Base-by-base conservation (phyloP, 2,888 invertebrate species). In the Poecilobothrus nobilitatus region DNA sequence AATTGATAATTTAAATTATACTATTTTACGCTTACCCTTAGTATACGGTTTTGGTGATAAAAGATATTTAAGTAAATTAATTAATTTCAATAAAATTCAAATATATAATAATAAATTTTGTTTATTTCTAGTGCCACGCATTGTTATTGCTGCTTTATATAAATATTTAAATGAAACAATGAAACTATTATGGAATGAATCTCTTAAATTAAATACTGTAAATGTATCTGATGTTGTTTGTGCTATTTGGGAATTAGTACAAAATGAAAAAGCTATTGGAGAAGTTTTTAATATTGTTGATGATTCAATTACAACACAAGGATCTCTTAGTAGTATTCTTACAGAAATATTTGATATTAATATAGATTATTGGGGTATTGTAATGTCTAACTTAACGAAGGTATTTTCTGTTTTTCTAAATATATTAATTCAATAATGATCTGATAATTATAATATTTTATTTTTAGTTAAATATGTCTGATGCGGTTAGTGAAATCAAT, bases 111-210 rank as follows among this genome's bases (percentile, higher is more conserved):
- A 37, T 10, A 37, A 4, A 63, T 66, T 71, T 63, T 65, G 2
- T 27, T 27, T 27, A 27, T 27, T 27, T 81, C 18, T 81, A 93
- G 93, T 91, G 71, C 94, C 94, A 0, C 87, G 95, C 65, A 85
- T 95, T 68, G 87, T 95, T 53, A 89, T 93, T 76, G 95, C 94
- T 70, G 91, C 91, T 62, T 89, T 95, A 72, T 96, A 96, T 82
- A 93, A 92, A 78, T 89, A 93, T 77, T 84, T 95, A 41, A 88
- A 89, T 61, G 94, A 95, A 82, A 91, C 92, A 72, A 94, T 96
- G 94, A 94, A 94, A 81, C 84, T 96, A 53, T 84, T 95, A 27
- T 96, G 95, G 95, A 92, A 91, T 63, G 88, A 89, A 15, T 88
- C 91, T 71, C 84, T 95, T 73, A 89, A 88, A 77, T 86, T 94